These are phyloP conservation scores for Morus bassanus DNA, from an alignment of 2,797 vertebrate genomes.

Conservation along the genomic window DNA sequence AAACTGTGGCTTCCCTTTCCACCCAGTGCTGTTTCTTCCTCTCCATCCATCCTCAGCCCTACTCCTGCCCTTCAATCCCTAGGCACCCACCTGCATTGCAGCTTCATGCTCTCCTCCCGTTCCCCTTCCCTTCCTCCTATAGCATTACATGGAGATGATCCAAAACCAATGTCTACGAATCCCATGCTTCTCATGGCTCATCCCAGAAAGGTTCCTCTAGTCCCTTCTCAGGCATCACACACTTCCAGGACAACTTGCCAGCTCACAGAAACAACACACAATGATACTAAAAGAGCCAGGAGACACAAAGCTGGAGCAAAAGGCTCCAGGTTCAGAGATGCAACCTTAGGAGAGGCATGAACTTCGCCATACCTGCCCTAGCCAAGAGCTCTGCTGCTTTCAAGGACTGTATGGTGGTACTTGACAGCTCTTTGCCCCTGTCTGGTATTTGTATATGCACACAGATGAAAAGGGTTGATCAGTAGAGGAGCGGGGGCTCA, in stretches of 20 bases:
- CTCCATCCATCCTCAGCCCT: neutral
- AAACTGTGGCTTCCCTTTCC: neutral
- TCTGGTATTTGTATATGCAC: neutral
- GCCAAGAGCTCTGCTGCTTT: neutral
- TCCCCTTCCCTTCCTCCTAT: neutral
- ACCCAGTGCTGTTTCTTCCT: neutral
- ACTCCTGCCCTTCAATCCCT: neutral
- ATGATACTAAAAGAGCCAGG: neutral
- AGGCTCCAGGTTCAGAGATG: neutral
- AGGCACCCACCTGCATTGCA: neutral
- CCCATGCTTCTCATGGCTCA: neutral
- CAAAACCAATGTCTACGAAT: neutral
- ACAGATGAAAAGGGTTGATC: neutral
- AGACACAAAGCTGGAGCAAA: neutral
- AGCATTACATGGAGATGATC: neutral
- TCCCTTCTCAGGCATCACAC: neutral
- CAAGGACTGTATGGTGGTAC: neutral
- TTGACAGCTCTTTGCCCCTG: neutral
- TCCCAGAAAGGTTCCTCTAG: neutral
- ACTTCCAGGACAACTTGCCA: neutral
- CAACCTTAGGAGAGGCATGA: neutral
- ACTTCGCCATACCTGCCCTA: neutral
- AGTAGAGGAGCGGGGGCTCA: neutral
- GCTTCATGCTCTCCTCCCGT: neutral
- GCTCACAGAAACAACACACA: neutral